Conservation (phyloP, 1,140 invertebrate genomes). For the Scaptomyza pallida region DNA sequence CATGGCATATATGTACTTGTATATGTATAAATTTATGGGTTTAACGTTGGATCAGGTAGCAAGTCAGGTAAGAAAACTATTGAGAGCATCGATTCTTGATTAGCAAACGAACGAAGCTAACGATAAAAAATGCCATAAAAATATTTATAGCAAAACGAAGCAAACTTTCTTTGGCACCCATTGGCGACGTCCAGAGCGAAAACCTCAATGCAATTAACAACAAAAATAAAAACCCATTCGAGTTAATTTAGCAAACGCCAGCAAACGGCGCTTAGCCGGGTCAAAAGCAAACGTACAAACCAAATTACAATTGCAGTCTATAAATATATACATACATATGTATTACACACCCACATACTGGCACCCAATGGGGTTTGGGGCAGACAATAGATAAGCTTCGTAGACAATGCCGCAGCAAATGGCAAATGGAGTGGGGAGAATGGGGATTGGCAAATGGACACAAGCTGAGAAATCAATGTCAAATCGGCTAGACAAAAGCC, state of each 20-base stretch:
- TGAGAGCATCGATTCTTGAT: slow-evolving; percentile 20
- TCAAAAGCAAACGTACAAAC: not conserved
- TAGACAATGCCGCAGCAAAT: slow-evolving; percentile 32
- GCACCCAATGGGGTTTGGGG: slow-evolving; percentile 7
- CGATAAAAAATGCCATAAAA: slow-evolving; percentile 12
- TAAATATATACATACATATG: slow-evolving; percentile 1
- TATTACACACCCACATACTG: slow-evolving; percentile 18
- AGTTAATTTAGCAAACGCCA: not conserved
- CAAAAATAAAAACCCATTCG: not conserved
- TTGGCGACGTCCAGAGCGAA: not conserved
- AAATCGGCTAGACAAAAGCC: slow-evolving; percentile 56
- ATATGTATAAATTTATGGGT: not conserved
- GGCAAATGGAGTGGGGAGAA: slow-evolving; percentile 16
- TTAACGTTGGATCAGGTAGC: slow-evolving; percentile 25
- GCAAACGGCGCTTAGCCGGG: not conserved
- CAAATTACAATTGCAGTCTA: slow-evolving; percentile 9
- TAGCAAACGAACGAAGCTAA: slow-evolving; percentile 4
- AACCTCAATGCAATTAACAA: too few species aligned
- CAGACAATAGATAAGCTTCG: slow-evolving; percentile 49
- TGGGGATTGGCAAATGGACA: slow-evolving; percentile 26
- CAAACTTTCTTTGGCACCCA: slow-evolving; percentile 4
- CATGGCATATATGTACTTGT: slow-evolving; percentile 8
- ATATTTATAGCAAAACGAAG: not conserved
- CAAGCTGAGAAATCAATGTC: slow-evolving; percentile 74
- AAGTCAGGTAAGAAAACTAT: slow-evolving; percentile 25